phyloP scores from a whole-genome alignment of 2,888 invertebrate species.

The Trissoscelio sp. region DNA sequence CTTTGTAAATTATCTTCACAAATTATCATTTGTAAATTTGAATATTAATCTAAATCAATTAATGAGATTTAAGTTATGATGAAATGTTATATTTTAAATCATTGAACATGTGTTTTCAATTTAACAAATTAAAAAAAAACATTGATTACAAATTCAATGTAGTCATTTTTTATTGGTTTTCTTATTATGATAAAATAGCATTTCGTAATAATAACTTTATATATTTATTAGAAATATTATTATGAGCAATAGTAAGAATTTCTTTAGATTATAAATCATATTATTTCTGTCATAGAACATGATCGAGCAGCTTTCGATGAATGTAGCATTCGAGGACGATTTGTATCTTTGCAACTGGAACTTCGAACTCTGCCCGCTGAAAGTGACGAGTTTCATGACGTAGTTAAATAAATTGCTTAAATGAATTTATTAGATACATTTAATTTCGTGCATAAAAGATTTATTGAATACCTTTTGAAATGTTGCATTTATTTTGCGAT shows the following conservation, averaged over 20 bases:
- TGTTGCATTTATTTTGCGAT: not conserved
- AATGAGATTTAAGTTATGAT: too few species aligned
- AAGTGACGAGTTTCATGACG: conserved; percentile 13
- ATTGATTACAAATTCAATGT: too few species aligned
- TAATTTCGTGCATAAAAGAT: not conserved
- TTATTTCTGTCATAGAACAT: conserved; percentile 13
- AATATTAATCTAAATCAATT: conserved; percentile 19
- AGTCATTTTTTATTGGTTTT: too few species aligned
- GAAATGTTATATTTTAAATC: not conserved
- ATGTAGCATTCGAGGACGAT: conserved; percentile 48
- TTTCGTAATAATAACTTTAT: too few species aligned
- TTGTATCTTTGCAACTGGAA: conserved; percentile 48
- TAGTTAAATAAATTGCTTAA: conserved; percentile 23
- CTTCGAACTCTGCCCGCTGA: conserved; percentile 42
- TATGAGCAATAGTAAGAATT: too few species aligned
- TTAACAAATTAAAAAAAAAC: too few species aligned
- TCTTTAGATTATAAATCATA: conserved; percentile 7
- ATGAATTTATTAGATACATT: conserved; percentile 9
- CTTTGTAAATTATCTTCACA: conserved; percentile 14
- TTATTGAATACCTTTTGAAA: not conserved
- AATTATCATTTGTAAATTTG: conserved; percentile 5
- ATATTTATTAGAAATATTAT: too few species aligned
- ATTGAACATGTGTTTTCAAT: too few species aligned
- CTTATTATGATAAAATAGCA: too few species aligned
- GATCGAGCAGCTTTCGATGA: conserved; percentile 34